phyloP scores from a whole-genome alignment of 1,140 invertebrate species.

The Helicoverpa zea region DNA sequence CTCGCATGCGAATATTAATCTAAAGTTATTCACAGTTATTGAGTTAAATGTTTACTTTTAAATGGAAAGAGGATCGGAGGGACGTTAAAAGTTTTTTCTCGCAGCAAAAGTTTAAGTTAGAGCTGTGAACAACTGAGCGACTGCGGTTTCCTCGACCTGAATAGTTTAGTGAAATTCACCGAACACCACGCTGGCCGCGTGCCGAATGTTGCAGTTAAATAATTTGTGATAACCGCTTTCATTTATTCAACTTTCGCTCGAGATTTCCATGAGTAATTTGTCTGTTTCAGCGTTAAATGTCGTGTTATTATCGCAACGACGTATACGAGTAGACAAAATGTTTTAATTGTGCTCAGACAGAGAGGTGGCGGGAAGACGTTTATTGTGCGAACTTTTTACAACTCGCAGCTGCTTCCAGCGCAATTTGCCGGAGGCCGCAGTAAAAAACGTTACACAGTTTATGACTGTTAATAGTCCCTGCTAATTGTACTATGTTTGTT shows the following conservation, averaged over 20 bases:
- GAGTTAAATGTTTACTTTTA: slow-evolving; percentile 49
- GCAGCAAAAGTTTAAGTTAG: slow-evolving; percentile 57
- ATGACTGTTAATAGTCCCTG: slow-evolving; percentile 56
- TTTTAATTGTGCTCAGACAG: slow-evolving; percentile 49
- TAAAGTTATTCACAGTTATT: slow-evolving; percentile 39
- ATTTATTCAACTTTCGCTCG: slow-evolving; percentile 78
- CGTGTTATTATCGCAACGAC: slow-evolving; percentile 41
- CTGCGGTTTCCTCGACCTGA: slow-evolving; percentile 82
- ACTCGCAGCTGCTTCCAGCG: slow-evolving; percentile 62
- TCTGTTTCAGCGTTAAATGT: slow-evolving; percentile 43
- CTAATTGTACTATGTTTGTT: slow-evolving; percentile 32
- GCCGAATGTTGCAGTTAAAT: slow-evolving; percentile 83
- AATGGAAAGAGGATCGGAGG: slow-evolving; percentile 49
- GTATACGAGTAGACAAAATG: slow-evolving; percentile 44
- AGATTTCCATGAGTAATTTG: slow-evolving; percentile 63
- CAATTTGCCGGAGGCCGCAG: slow-evolving; percentile 56
- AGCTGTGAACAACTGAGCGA: slow-evolving; percentile 74
- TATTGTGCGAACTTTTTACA: slow-evolving; percentile 71
- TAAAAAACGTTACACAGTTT: slow-evolving; percentile 60
- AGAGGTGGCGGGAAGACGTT: slow-evolving; percentile 62
- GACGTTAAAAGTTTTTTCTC: slow-evolving; percentile 47
- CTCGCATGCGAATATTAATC: slow-evolving; percentile 29
- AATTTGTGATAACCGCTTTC: slow-evolving; percentile 83
- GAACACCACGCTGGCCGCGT: slow-evolving; percentile 76
- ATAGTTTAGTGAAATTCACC: slow-evolving; percentile 81